Conservation (phyloP, 64 coral and sea anemone species). For the Actinia tenebrosa region DNA sequence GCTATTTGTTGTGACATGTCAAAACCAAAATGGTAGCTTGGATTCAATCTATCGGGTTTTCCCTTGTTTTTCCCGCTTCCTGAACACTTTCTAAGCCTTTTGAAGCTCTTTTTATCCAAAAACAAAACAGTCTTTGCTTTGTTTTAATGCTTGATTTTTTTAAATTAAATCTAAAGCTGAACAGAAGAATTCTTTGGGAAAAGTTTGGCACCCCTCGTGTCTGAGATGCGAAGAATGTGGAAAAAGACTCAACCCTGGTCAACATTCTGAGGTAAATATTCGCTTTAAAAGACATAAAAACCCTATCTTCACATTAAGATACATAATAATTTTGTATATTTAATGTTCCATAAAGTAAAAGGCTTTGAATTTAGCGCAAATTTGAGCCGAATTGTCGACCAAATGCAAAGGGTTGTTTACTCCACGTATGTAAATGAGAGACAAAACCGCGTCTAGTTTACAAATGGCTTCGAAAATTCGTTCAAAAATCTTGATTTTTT, state of each 20-base stretch:
- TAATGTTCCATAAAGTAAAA: not conserved
- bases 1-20: not conserved
- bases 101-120: not conserved
- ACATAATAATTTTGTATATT: not conserved
- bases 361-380: not conserved
- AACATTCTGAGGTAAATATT: slow-evolving; percentile 88
- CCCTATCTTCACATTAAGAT: not conserved
- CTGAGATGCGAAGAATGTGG: slow-evolving; percentile 95
- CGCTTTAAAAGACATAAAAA: not conserved
- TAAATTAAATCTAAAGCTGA: slow-evolving; percentile 55
- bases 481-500: not conserved
- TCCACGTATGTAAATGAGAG: not conserved
- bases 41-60: not conserved
- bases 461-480: not conserved
- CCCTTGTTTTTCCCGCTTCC: not conserved
- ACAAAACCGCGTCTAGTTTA: not conserved
- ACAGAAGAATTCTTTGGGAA: slow-evolving; percentile 93
- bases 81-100: not conserved
- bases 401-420: not conserved
- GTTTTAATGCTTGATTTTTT: not conserved
- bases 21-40: not conserved
- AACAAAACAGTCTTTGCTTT: not conserved
- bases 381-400: not conserved
- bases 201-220: slow-evolving; percentile 96
- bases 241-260: slow-evolving; percentile 89